Conservation (phyloP, 2,113 vertebrate species). For the Elgaria multicarinata region DNA sequence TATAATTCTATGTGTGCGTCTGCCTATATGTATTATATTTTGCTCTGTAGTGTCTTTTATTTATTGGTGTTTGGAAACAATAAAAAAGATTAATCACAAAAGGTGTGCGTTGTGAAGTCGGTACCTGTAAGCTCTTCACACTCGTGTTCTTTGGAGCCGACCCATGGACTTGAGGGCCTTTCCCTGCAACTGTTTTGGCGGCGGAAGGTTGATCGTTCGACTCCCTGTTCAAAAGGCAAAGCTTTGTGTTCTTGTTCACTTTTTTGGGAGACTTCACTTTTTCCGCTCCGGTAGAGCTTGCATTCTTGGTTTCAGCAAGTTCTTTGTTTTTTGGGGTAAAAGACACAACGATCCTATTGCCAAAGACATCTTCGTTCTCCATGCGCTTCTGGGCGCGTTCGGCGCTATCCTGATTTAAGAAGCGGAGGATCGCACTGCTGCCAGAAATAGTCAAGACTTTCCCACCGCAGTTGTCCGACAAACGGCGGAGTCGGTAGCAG, state of each 20-base stretch:
- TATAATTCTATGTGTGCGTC: too few relatives aligned
- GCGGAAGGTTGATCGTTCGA: slow-evolving; percentile 82
- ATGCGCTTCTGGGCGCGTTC: slow-evolving; percentile 94
- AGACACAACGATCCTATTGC: slow-evolving; percentile 90
- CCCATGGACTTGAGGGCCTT: slow-evolving; percentile 77
- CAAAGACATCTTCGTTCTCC: slow-evolving; percentile 98
- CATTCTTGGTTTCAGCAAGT: slow-evolving; percentile 75
- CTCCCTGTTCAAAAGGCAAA: slow-evolving; percentile 81
- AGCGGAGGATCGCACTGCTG: slow-evolving; percentile 90
- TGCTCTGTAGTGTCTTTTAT: too few relatives aligned
- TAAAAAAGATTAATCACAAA: too few relatives aligned
- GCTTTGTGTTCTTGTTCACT: slow-evolving; percentile 82
- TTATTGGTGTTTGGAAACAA: too few relatives aligned
- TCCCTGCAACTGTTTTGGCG: slow-evolving; percentile 82
- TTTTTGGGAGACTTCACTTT: slow-evolving; percentile 93
- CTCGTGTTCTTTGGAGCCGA: slow-evolving; percentile 79
- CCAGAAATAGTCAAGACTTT: slow-evolving; percentile 93
- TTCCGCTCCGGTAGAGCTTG: slow-evolving; percentile 76
- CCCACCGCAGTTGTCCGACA: slow-evolving; percentile 97
- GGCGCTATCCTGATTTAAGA: slow-evolving; percentile 89
- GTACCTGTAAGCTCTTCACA: slow-evolving; percentile 91
- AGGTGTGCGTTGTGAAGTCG: neutral
- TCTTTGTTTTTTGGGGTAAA: slow-evolving; percentile 86
- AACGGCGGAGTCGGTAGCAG: slow-evolving; percentile 91
- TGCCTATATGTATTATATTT: too few relatives aligned